Evolutionary conservation across 2,797 vertebrate species (phyloP), one percentile per base, ranked within the genome.

Genomic region (Staurois parvus): DNA sequence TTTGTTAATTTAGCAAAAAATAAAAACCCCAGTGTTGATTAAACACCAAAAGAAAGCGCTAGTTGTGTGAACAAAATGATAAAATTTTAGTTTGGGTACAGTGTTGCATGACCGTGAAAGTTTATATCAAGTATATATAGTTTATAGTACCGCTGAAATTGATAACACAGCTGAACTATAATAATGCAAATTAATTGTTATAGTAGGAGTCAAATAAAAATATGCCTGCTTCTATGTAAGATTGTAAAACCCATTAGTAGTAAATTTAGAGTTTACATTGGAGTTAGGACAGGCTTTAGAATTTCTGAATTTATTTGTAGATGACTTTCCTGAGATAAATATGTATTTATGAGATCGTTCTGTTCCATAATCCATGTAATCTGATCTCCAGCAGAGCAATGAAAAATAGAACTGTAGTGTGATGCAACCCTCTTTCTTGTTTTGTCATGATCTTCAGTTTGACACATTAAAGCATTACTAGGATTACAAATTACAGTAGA

Each of bases 351-450:
- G 48, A 76, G 2, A 56, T 30, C 9, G 4, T 76, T 56, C 17
- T 76, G 21, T 76, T 2, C 6, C 26, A 76, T 56, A 76, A 76
- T 76, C 73, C 45, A 56, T 76, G 73, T 56, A 30, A 76, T 76
- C 56, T 56, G 19, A 75, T 56, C 73, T 76, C 29, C 45, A 52
- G 28, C 45, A 32, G 73, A 32, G 45, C 9, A 19, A 76, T 56
- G 30, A 56, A 73, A 30, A 76, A 52, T 56, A 56, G 73, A 28
- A 56, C 52, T 56, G 73, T 76, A 76, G 6, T 40, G 45, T 15
- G 15, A 52, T 28, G 32, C n/a, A 29, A 48, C 45, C 45, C 15
- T 32, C 56, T 76, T 56, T 76, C 1, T 28, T 42, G 4, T 56
- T 30, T 48, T 76, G 30, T 52, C 45, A 56, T 56, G 9, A 76